Evolutionary conservation across 2,113 vertebrate species (phyloP), one percentile per base, ranked within the genome.

Genomic region (Neopipo cinnamomea): DNA sequence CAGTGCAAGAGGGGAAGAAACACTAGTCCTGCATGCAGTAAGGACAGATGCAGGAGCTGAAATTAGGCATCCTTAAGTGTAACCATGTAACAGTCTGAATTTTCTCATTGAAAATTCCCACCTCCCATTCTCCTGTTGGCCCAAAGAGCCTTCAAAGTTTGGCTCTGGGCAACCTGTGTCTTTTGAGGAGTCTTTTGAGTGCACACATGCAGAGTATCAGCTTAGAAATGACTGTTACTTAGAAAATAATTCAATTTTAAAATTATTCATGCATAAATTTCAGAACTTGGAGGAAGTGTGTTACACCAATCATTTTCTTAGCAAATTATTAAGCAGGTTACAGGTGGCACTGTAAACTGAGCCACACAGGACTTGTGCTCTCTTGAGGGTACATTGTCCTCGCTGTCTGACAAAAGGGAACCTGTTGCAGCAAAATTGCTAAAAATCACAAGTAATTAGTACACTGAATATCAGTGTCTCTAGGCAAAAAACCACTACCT

Each of bases 291-390:
- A 94, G 77, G 56, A 93, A 91, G 11, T 39, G 9, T 65, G 19
- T 53, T 47, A 22, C 16, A 6, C 30, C 75, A 67, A 35, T 55
- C 3, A 30, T 52, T 90, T 89, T 61, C 31, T 58, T 31, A 73
- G 59, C 14, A 66, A 94, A 95, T 93, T 65, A 85, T 93, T 94
- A 93, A 68, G 66, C 62, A 58, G 14, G 18, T 50, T 74, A 44
- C 28, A 19, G 66, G 27, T 68, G 76, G 30, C 0, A 0, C n/a
- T 42, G 27, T 15, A 27, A 55, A 75, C 30, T 1, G 3, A 74
- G 22, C 11, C 27, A 17, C 23, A 23, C 1, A 4, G 24, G 24
- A 50, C 12, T 11, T 14, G 47, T 39, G 31, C n/a, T 79, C 11
- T 88, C 53, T 23, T 0, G 0, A 35, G 59, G 42, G 24, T 52